A percentile compares a stretch with the other conserved stretches of the same genome.
These are phyloP conservation scores for Astropecten irregularis DNA, from an alignment of 53 echinoderm and acorn worm species.

Conservation along the genomic window DNA sequence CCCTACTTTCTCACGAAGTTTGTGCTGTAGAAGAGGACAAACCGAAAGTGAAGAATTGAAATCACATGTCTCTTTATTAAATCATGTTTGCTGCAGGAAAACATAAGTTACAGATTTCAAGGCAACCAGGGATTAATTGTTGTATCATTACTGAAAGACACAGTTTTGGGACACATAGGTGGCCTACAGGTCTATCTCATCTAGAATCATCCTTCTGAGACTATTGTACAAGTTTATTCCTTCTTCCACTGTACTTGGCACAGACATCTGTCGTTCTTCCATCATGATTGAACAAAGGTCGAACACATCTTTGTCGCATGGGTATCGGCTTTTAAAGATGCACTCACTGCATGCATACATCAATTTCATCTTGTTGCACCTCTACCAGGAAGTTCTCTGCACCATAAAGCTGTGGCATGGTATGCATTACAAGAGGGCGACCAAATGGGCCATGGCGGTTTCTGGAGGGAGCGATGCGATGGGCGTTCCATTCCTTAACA, in stretches of 20 bases:
- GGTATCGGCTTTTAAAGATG: constrained; percentile 32
- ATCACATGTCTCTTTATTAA: too few relatives aligned
- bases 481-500: constrained; percentile 58
- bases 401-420: constrained; percentile 46
- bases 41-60: too few relatives aligned
- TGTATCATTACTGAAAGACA: background rate
- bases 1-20: too few relatives aligned
- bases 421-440: constrained; percentile 8
- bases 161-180: background rate
- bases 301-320: constrained; percentile 42
- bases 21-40: too few relatives aligned
- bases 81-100: too few relatives aligned
- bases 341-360: constrained; percentile 43
- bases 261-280: constrained; percentile 14
- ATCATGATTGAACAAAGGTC: constrained; percentile 38
- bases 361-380: constrained; percentile 18
- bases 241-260: constrained; percentile 1
- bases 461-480: constrained; percentile 54
- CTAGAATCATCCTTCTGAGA: constrained; percentile 4
- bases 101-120: too few relatives aligned
- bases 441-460: constrained; percentile 52
- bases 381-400: constrained; percentile 34
- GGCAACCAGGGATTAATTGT: background rate
- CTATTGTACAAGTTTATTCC: background rate
- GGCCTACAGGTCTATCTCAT: constrained; percentile 4